phyloP scores from a whole-genome alignment of 2,888 invertebrate species.

The Lumbricus terrestris region DNA sequence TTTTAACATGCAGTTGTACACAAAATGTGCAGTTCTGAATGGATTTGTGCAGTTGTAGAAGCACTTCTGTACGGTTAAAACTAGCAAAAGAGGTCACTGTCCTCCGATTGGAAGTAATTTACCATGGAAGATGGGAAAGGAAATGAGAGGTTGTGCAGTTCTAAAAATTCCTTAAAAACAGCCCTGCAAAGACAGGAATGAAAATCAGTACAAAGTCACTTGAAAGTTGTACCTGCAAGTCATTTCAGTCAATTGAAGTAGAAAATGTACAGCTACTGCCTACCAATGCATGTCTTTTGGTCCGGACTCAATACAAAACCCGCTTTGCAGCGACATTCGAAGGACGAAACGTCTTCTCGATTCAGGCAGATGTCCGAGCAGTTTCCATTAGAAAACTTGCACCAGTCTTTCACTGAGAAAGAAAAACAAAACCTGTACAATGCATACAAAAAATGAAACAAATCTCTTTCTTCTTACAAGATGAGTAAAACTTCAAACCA shows the following conservation, averaged over 20 bases:
- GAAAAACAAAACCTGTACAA: neutral
- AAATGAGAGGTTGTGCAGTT: too few relatives aligned
- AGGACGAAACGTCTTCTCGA: neutral
- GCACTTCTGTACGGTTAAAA: too few relatives aligned
- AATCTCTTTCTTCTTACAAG: neutral
- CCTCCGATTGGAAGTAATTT: too few relatives aligned
- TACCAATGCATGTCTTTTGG: neutral
- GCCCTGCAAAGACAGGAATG: too few relatives aligned
- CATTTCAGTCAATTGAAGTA: neutral
- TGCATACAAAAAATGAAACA: neutral
- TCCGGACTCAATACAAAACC: neutral
- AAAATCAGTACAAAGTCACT: too few relatives aligned
- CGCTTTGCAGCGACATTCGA: neutral
- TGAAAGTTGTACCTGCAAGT: too few relatives aligned
- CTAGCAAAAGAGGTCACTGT: too few relatives aligned
- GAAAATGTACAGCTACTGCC: neutral
- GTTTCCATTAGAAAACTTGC: neutral
- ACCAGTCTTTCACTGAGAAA: neutral
- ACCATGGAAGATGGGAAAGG: too few relatives aligned
- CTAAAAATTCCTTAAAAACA: too few relatives aligned
- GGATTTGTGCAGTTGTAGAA: too few relatives aligned
- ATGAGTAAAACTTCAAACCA: neutral
- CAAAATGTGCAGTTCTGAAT: too few relatives aligned
- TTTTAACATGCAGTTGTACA: too few relatives aligned
- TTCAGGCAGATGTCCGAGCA: neutral